A percentile compares a stretch with the other conserved stretches of the same genome.
These are phyloP conservation scores for Pollenia griseotomentosa DNA, from an alignment of 2,888 invertebrate genomes.

Conservation along the genomic window DNA sequence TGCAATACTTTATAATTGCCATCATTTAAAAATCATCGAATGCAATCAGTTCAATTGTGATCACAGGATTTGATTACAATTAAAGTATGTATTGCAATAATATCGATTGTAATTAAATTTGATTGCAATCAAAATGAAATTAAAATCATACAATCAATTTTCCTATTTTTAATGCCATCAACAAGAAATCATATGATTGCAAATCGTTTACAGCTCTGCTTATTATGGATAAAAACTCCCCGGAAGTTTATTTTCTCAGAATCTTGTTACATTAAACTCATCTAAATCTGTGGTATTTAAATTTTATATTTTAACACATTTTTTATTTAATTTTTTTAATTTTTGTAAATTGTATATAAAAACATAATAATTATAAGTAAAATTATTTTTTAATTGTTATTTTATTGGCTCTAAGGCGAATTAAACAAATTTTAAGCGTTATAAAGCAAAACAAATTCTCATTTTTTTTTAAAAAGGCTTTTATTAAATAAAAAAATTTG, in stretches of 20 bases:
- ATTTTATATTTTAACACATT: constrained; percentile 24
- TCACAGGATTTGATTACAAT: no score
- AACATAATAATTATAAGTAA: constrained; percentile 3
- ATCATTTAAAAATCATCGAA: no score
- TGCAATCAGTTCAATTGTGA: no score
- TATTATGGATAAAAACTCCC: no score
- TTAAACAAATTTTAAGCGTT: neutral
- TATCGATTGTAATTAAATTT: no score
- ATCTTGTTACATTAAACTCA: constrained; percentile 40
- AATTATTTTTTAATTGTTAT: constrained; percentile 50
- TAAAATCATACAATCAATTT: no score
- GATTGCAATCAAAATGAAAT: no score
- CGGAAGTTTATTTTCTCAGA: constrained; percentile 4
- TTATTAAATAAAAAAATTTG: neutral
- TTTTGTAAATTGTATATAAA: constrained; percentile 52
- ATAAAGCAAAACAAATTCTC: constrained; percentile 40
- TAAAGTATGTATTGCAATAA: no score
- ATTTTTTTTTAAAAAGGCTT: constrained; percentile 45
- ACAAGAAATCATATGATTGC: no score
- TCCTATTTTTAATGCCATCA: no score
- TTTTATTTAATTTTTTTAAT: neutral
- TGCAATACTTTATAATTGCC: no score
- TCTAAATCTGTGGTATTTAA: constrained; percentile 58
- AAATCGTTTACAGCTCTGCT: no score
- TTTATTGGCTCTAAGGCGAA: constrained; percentile 35